A percentile compares a stretch with the other conserved stretches of the same genome.
Evolutionary conservation across 2,888 invertebrate species (phyloP).

Genomic region (Poecilobothrus nobilitatus): DNA sequence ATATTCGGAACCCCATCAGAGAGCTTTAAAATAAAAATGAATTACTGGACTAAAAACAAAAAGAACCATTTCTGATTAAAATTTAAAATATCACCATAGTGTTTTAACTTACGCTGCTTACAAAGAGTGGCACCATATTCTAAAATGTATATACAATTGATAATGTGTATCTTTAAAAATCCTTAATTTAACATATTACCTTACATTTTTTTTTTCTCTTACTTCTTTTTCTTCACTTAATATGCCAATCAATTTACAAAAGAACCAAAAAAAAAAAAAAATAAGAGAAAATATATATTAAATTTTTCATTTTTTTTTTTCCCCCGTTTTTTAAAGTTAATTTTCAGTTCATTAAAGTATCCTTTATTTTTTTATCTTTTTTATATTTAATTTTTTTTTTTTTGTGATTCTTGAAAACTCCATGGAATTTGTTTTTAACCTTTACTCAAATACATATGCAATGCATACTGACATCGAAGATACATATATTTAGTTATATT

Average conservation of each 20-base stretch:
- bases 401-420: not conserved
- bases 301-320: not conserved
- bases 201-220: too few relatives aligned
- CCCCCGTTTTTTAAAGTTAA: not conserved
- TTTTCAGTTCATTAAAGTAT: constrained; percentile 6
- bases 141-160: too few relatives aligned
- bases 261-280: not conserved
- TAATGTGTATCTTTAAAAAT: too few relatives aligned
- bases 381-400: too few relatives aligned
- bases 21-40: too few relatives aligned
- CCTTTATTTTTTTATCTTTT: not conserved
- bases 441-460: not conserved
- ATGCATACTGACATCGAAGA: not conserved
- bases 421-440: not conserved
- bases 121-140: too few relatives aligned
- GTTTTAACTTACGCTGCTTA: too few relatives aligned
- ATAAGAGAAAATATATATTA: not conserved
- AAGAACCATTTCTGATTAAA: too few relatives aligned
- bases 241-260: not conserved
- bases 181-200: too few relatives aligned
- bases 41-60: too few relatives aligned
- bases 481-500: not conserved
- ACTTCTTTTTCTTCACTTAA: not conserved
- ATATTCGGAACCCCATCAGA: too few relatives aligned
- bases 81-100: too few relatives aligned